These are phyloP conservation scores for Proales similis DNA, from an alignment of 1,140 invertebrate species.

Conservation along the genomic window DNA sequence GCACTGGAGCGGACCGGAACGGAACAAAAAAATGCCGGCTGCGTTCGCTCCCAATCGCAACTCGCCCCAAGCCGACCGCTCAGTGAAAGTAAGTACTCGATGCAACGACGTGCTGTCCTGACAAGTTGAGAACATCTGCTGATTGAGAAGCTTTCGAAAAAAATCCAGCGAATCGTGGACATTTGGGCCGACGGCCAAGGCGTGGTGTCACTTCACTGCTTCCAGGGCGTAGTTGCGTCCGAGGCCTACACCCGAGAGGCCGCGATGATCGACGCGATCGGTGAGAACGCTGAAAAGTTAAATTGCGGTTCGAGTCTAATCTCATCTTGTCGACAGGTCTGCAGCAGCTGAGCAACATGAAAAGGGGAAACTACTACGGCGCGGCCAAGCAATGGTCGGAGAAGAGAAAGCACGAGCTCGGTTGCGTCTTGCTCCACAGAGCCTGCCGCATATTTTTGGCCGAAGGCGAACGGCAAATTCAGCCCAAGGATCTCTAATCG, in stretches of 20 bases:
- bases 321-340: no score
- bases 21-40: not conserved
- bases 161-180: conserved; percentile 70
- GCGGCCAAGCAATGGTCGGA: conserved; percentile 64
- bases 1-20: conserved; percentile 39
- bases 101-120: no score
- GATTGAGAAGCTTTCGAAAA: conserved; percentile 53
- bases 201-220: conserved; percentile 80
- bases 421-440: conserved; percentile 72
- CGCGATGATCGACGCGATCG: conserved; percentile 79
- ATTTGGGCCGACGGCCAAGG: conserved; percentile 76
- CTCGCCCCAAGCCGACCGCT: no score
- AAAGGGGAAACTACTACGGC: conserved; percentile 75
- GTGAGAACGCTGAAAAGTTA: conserved; percentile 50
- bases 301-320: conserved; percentile 39
- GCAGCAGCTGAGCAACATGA: conserved; percentile 69
- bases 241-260: conserved; percentile 89
- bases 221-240: conserved; percentile 78
- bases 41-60: no score
- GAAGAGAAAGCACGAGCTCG: conserved; percentile 65
- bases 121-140: no score
- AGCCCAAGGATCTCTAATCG: conserved; percentile 42
- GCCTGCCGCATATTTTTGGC: conserved; percentile 73
- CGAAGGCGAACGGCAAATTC: conserved; percentile 63
- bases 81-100: no score